Evolutionary conservation across 2,888 invertebrate species (phyloP).

Genomic region (Coenonympha glycerion): DNA sequence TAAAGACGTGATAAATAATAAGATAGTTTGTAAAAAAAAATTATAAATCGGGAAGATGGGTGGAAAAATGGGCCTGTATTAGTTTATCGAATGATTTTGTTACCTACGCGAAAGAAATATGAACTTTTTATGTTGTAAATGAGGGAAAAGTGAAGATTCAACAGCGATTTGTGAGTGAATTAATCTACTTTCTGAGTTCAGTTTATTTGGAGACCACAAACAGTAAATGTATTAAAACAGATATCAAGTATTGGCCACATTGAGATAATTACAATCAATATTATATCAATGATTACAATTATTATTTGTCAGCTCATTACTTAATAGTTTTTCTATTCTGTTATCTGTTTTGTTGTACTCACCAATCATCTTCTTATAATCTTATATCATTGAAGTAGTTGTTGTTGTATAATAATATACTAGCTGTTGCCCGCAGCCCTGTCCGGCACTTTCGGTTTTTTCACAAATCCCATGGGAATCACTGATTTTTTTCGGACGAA

Average conservation of each 20-base stretch:
- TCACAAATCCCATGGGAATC: no score
- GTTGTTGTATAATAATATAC: neutral
- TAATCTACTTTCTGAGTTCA: no score
- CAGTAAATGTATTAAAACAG: slow-evolving; percentile 5
- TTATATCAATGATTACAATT: no score
- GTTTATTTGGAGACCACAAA: slow-evolving; percentile 7
- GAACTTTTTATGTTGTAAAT: slow-evolving; percentile 39
- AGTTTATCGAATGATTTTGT: slow-evolving; percentile 46
- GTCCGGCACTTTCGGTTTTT: no score
- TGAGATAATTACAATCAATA: no score
- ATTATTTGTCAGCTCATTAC: no score
- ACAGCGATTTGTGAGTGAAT: slow-evolving; percentile 39
- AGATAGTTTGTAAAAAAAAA: no score
- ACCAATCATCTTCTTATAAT: neutral
- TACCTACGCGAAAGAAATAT: slow-evolving; percentile 55
- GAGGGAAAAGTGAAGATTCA: slow-evolving; percentile 41
- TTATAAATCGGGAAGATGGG: slow-evolving; percentile 64
- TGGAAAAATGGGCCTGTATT: slow-evolving; percentile 49
- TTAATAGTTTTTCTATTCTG: neutral
- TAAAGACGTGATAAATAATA: slow-evolving; percentile 11
- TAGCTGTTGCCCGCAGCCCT: no score
- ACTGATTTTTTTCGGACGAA: no score
- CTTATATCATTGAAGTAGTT: neutral
- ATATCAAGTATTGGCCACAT: neutral
- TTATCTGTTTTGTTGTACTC: slow-evolving; percentile 16